Evolutionary conservation across 2,113 vertebrate genomes (phyloP).

Genomic region (Clarias macrocephalus): DNA sequence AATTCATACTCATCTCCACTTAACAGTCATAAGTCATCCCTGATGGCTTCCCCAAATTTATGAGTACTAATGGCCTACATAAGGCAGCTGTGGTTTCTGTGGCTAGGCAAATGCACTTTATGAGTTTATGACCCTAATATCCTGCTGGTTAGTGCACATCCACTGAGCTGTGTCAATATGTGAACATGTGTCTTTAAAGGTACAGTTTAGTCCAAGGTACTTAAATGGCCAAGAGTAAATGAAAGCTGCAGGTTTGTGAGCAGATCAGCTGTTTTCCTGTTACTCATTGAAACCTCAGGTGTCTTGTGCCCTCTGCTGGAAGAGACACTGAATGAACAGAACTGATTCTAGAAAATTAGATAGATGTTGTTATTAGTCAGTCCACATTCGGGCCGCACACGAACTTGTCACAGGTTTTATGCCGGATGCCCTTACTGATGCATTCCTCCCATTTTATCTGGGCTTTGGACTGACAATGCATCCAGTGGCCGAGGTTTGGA

Average conservation of each 20-base stretch:
- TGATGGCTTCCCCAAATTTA: constrained; percentile 2
- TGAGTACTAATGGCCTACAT: constrained; percentile 13
- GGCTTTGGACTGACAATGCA: no score
- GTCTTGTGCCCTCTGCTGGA: constrained; percentile 32
- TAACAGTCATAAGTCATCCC: background rate
- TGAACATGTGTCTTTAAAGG: constrained; percentile 12
- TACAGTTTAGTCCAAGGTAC: background rate
- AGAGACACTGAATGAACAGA: background rate
- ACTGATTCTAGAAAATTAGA: background rate
- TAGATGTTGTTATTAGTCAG: no score
- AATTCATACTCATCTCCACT: constrained; percentile 13
- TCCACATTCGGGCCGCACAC: no score
- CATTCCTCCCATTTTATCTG: no score
- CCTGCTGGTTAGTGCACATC: constrained; percentile 58
- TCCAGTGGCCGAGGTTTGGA: no score
- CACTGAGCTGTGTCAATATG: constrained; percentile 13
- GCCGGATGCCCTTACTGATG: no score
- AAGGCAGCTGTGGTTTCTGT: constrained; percentile 33
- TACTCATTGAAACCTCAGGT: background rate
- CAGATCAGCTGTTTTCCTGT: background rate
- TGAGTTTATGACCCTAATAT: constrained; percentile 64
- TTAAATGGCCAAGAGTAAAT: background rate
- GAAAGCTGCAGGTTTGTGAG: background rate
- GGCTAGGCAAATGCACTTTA: constrained; percentile 48
- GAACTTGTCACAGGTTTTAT: no score